phyloP scores from a whole-genome alignment of 2,797 vertebrate species.

The Halcyon leucocephala region DNA sequence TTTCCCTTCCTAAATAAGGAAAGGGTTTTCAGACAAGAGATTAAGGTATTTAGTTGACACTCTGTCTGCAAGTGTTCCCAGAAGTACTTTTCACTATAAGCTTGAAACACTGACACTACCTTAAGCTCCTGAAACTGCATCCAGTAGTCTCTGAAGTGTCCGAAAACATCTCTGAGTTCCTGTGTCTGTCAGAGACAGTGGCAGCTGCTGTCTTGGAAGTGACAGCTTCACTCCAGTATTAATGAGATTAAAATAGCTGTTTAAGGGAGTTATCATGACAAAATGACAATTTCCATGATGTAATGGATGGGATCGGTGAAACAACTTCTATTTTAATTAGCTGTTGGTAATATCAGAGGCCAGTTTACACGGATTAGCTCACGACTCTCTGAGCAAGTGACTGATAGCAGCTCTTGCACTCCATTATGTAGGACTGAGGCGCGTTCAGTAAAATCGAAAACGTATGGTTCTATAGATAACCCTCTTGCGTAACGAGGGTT shows the following conservation, averaged over 20 bases:
- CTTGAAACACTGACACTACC: background rate
- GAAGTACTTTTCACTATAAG: background rate
- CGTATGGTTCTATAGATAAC: background rate
- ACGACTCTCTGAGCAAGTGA: background rate
- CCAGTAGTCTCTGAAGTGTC: background rate
- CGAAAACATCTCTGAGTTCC: background rate
- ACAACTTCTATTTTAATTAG: slow-evolving; percentile 1
- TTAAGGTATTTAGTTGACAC: background rate
- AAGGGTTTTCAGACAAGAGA: background rate
- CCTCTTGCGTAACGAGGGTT: background rate
- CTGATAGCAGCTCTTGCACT: background rate
- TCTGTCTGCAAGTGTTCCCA: background rate
- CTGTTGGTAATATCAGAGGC: background rate
- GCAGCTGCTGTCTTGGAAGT: slow-evolving; percentile 48
- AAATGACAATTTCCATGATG: slow-evolving; percentile 11
- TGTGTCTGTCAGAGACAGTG: background rate
- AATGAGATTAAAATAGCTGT: background rate
- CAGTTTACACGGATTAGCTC: background rate
- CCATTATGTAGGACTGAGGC: background rate
- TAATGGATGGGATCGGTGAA: slow-evolving; percentile 10
- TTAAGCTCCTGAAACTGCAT: background rate
- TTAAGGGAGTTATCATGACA: slow-evolving; percentile 12
- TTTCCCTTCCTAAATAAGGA: background rate
- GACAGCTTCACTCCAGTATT: background rate
- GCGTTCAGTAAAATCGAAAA: background rate